Evolutionary conservation across 2,797 vertebrate genomes (phyloP).

Genomic region (Tokudaia tokunoshimensis): DNA sequence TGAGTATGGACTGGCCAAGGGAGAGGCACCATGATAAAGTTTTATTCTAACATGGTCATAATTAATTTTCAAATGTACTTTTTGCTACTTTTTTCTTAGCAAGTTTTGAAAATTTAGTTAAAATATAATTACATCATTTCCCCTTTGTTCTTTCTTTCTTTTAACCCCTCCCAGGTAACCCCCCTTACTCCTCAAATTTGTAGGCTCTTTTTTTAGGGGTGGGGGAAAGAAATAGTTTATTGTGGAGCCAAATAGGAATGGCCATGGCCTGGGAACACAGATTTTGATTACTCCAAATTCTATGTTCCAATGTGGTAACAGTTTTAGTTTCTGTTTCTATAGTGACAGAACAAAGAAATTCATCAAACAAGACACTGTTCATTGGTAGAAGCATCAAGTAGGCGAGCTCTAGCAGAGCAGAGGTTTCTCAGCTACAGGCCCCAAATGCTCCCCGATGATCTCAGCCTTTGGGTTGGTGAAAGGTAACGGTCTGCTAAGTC

Average conservation of each 20-base stretch:
- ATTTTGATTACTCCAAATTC: background rate
- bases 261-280: background rate
- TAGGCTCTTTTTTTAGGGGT: no score
- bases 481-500: background rate
- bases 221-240: background rate
- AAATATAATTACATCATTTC: no score
- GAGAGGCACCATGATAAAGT: background rate
- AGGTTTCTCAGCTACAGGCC: background rate
- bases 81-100: no score
- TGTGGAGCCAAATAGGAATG: background rate
- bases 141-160: no score
- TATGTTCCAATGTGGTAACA: background rate
- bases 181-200: no score
- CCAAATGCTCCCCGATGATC: background rate
- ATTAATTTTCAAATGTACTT: no score
- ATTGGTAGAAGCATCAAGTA: background rate
- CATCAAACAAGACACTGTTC: background rate
- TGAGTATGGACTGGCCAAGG: background rate
- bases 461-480: background rate
- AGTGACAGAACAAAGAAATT: background rate
- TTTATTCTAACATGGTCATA: no score
- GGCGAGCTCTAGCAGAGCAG: background rate
- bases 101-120: no score
- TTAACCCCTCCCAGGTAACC: no score
- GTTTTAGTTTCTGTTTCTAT: background rate